phyloP scores from a whole-genome alignment of 1,140 invertebrate genomes.

The Magallana ariakensis region DNA sequence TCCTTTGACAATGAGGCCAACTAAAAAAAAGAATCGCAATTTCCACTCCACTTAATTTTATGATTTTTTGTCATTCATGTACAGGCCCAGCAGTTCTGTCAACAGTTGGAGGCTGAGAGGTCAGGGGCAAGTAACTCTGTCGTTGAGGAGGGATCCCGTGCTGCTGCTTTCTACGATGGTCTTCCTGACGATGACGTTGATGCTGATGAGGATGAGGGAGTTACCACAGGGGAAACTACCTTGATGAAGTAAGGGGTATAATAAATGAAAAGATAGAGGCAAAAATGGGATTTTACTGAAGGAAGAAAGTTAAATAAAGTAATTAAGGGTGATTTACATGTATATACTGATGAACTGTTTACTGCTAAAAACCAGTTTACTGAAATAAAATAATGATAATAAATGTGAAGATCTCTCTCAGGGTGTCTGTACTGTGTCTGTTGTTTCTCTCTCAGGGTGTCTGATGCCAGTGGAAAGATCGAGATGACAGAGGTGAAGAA shows the following conservation, averaged over 20 bases:
- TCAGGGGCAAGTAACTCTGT: conserved; percentile 29
- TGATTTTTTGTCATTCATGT: too few species aligned
- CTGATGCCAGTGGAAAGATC: conserved; percentile 46
- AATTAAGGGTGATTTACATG: not conserved
- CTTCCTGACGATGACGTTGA: conserved; percentile 14
- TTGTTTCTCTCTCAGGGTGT: conserved; percentile 20
- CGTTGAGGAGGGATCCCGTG: conserved; percentile 12
- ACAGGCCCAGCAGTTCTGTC: not conserved
- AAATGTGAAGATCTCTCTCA: too few species aligned
- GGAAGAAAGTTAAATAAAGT: too few species aligned
- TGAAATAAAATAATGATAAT: too few species aligned
- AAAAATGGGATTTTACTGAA: too few species aligned
- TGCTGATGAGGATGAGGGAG: not conserved
- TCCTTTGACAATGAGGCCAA: too few species aligned
- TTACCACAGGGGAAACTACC: not conserved
- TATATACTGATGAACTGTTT: too few species aligned
- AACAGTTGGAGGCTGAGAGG: not conserved
- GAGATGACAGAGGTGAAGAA: conserved; percentile 38
- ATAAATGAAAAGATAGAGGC: not conserved
- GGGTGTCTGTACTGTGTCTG: not conserved
- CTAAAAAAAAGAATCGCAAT: too few species aligned
- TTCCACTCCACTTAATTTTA: too few species aligned
- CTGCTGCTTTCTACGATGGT: not conserved
- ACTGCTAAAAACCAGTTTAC: too few species aligned
- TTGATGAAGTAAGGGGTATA: not conserved